Base-by-base conservation (phyloP, 1,140 invertebrate genomes). In the Galleria mellonella region DNA sequence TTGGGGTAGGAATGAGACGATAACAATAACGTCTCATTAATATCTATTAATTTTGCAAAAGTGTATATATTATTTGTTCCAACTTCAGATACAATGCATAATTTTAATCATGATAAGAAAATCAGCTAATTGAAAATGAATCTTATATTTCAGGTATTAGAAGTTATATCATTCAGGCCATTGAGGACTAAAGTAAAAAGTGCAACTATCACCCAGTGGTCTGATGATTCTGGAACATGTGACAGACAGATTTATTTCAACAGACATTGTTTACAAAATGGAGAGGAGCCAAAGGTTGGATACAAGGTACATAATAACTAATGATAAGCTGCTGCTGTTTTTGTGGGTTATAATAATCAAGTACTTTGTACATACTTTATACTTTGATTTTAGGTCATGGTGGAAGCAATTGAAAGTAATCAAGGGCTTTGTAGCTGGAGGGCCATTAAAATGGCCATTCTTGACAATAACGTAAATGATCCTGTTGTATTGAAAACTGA, bases 361-460 rank as follows among this genome's bases (percentile, higher is more conserved):
- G n/a, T n/a, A n/a, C n/a, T n/a, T n/a, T n/a, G n/a, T n/a, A n/a
- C n/a, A n/a, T n/a, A n/a, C n/a, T n/a, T n/a, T n/a, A n/a, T n/a
- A 30, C 33, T 14, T 35, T 42, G 13, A 30, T 69, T 54, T 9
- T 52, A 87, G 86, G 89, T 92, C 9, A 61, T 88, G 38, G 84
- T 87, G 9, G 89, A 92, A 60, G 86, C 88, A 13, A 91, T 93
- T 50, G 91, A 93, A 76, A 93, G 91, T 69, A 88, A 89, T 47
- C 91, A 92, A 82, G 86, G 83, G 9, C 40, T 49, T 2, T 88
- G 72, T 47, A 72, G 52, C n/a, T 92, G 91, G 90, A 74, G 92
- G 45, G 90, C 90, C 11, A 48, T 92, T 37, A 87, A 88, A 51
- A 62, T 92, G 27, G 62, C 91, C 12, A 64, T 57, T 31, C 61